These are phyloP conservation scores for Chloebia gouldiae DNA, from an alignment of 2,113 vertebrate genomes.

Conservation along the genomic window DNA sequence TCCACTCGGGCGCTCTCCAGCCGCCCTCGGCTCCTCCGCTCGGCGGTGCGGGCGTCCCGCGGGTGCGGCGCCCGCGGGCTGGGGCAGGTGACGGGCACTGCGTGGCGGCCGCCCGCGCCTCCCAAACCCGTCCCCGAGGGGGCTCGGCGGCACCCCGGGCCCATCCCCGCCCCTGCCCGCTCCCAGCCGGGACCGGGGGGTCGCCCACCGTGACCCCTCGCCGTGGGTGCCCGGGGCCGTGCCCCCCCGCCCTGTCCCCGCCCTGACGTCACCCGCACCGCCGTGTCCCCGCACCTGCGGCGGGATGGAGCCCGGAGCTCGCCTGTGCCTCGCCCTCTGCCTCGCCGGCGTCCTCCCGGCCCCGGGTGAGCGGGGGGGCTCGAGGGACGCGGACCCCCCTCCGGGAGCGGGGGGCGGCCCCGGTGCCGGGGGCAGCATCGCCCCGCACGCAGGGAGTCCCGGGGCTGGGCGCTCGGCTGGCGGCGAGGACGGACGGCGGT, in stretches of 20 bases:
- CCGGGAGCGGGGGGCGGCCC: accelerated
- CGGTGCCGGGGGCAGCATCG: neutral
- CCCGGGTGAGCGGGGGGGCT: neutral
- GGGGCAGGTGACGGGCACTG: neutral
- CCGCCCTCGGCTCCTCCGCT: accelerated
- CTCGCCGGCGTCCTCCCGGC: neutral
- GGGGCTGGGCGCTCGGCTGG: neutral
- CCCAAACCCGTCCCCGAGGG: neutral
- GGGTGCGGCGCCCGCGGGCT: neutral
- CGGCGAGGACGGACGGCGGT: neutral
- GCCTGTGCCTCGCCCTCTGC: neutral
- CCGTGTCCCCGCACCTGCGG: neutral
- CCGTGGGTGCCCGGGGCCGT: neutral
- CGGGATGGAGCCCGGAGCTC: neutral
- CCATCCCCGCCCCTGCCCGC: accelerated
- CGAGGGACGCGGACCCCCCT: neutral
- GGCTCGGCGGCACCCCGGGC: neutral
- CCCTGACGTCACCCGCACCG: neutral
- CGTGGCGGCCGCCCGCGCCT: accelerated
- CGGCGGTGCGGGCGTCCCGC: accelerated
- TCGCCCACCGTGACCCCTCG: accelerated
- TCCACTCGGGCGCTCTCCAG: accelerated
- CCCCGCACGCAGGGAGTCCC: accelerated
- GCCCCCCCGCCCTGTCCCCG: neutral
- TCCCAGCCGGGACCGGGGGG: neutral